Base-by-base conservation (phyloP, 2,113 vertebrate species). In the Crotophaga sulcirostris region DNA sequence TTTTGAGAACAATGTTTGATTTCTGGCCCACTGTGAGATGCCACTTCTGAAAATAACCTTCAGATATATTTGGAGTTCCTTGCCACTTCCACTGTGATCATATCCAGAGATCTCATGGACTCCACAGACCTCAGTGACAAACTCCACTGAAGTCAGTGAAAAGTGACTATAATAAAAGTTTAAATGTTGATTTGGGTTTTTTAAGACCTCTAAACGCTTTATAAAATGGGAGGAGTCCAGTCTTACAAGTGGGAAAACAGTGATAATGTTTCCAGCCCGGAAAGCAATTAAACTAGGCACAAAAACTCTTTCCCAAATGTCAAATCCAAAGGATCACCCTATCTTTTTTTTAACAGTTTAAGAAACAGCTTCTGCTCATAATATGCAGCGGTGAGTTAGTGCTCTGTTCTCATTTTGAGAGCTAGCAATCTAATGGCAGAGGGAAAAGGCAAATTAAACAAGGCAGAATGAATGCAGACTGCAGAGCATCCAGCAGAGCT, bases 401-500 rank as follows among this genome's bases (percentile, higher is more conserved):
- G 40, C 24, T 87, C 67, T 52, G 31, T 68, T 83, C 79, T 74
- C 54, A 34, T 86, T 69, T 67, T 67, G 47, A 81, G 54, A 89
- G 52, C 82, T 87, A 62, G 74, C 62, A 94, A 62, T 45, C 45
- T 87, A 96, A 78, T 34, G 15, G 68, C 52, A 93, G 51, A 95
- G 64, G 79, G 52, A 78, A 92, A 92, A 93, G 16, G 49, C 40
- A 95, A 96, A 96, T 95, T 94, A 95, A 96, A 90, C 52, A 90
- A 92, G 44, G 54, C 56, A 89, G 60, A 92, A 95, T 75, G 68
- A 93, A 94, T 90, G 68, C 90, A 92, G 73, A 78, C 38, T 75
- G 68, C 31, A 87, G 67, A 95, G 60, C n/a, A 94, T 79, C 83
- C 92, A 96, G 76, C 44, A 89, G 83, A 94, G 79, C 80, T 92